Base-by-base conservation (phyloP, 2,113 vertebrate species). In the Carassius gibelio region DNA sequence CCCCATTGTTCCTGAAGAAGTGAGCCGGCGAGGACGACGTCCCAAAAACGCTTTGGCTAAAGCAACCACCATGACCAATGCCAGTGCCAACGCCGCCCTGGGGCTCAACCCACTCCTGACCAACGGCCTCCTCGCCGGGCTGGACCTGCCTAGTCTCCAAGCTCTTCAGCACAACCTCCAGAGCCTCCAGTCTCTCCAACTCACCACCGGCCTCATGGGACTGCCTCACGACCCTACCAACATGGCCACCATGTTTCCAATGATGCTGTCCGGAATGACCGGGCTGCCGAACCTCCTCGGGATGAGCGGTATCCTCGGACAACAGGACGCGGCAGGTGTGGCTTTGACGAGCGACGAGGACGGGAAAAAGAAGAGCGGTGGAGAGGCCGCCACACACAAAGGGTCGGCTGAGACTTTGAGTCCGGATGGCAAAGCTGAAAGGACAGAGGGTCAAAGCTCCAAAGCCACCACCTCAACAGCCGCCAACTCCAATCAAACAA, bases 121-220 rank as follows among this genome's bases (percentile, higher is more conserved):
- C 66, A 99, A 98, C 0, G 97, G 97, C 23, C 85, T 99, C 77
- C 95, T 99, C 3, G 93, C 96, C 0, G 96, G 96, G 4, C 93
- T 99, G 96, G 98, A 99, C 88, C 94, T 99, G 81, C 90, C 92
- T 69, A 93, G 96, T 85, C 96, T 99, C n/a, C 98, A 99, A 95
- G 96, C 97, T 94, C 91, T 99, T 89, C 98, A 99, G 91, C 97
- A 98, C 78, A 98, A 99, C 94, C 95, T 99, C 79, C 98, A 99
- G 83, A 98, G 91, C 90, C 93, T 99, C 82, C 98, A 99, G 92
- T 98, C 97, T 0, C 93, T 99, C 91, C 98, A 99, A 87, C 96
- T 99, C 30, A 98, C 97, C 0, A 96, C 98, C 0, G 97, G 97
- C 52, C 86, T 99, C 84, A 97, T 99, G 95, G 97, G 97, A 83